Percentiles rank a stretch among this genome's conserved stretches.
Conservation (phyloP, 2,888 invertebrate genomes). For the Drosophila stalkeri region DNA sequence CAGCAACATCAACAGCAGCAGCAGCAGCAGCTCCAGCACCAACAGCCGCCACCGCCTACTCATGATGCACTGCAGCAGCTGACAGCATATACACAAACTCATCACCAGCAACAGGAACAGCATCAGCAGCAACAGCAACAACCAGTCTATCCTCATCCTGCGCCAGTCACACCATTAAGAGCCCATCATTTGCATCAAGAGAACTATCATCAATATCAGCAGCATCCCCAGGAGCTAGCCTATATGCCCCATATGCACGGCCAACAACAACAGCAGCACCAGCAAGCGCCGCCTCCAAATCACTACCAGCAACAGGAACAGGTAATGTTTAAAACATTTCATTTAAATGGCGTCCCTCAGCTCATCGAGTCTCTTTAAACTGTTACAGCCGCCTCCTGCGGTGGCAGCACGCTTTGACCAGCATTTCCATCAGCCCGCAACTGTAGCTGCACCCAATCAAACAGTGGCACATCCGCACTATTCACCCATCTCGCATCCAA, state of each 20-base stretch:
- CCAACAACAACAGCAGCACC: conserved; percentile 23
- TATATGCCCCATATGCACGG: conserved; percentile 41
- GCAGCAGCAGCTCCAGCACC: conserved; percentile 56
- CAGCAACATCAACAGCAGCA: conserved; percentile 53
- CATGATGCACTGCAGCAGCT: conserved; percentile 68
- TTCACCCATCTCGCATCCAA: conserved; percentile 25
- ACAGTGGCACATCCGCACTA: conserved; percentile 36
- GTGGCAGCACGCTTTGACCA: conserved; percentile 34
- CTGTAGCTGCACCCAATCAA: conserved; percentile 32
- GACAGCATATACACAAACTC: conserved; percentile 54
- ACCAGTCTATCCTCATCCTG: conserved; percentile 24
- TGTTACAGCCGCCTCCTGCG: conserved; percentile 31
- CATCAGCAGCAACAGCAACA: conserved; percentile 54
- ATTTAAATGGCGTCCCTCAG: neutral
- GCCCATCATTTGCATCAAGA: conserved; percentile 40
- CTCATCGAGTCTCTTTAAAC: conserved; percentile 7
- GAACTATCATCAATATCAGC: conserved; percentile 62
- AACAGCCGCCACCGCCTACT: conserved; percentile 39
- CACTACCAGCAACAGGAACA: conserved; percentile 52
- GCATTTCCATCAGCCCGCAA: conserved; percentile 36
- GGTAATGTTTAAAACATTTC: conserved; percentile 24
- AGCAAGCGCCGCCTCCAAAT: conserved; percentile 30
- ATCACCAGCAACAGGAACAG: conserved; percentile 52
- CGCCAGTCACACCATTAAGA: conserved; percentile 21
- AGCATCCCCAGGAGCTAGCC: conserved; percentile 46